phyloP scores from a whole-genome alignment of 2,797 vertebrate genomes.

The Nyctibius grandis region DNA sequence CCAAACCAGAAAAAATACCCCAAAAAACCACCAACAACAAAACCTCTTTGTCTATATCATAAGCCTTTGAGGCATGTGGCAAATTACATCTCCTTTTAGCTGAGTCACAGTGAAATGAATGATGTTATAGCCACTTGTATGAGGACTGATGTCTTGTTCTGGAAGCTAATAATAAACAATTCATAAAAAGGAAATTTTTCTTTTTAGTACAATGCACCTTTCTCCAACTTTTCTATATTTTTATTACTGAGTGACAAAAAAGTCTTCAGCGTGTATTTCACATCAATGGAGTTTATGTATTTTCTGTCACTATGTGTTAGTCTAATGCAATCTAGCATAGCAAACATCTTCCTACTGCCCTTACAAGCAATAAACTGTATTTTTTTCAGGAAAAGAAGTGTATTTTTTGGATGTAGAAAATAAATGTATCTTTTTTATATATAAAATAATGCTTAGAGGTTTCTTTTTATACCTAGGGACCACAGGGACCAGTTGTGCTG shows the following conservation, averaged over 20 bases:
- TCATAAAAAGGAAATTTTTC: background rate
- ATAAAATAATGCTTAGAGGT: background rate
- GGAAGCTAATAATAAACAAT: background rate
- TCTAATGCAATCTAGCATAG: background rate
- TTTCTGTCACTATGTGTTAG: background rate
- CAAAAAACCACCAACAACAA: background rate
- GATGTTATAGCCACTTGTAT: background rate
- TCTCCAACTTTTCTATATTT: background rate
- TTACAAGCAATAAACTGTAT: background rate
- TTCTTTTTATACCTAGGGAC: background rate
- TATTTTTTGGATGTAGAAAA: background rate
- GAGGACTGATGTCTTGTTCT: conserved; percentile 1
- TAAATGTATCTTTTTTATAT: background rate
- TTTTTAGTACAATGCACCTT: background rate
- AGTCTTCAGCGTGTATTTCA: background rate
- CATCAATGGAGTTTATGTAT: background rate
- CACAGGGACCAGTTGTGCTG: background rate
- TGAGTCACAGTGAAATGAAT: background rate
- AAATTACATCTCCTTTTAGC: conserved; percentile 21
- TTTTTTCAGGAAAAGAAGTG: background rate
- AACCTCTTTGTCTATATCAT: background rate
- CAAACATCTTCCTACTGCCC: background rate
- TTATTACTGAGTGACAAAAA: background rate
- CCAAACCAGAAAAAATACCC: background rate
- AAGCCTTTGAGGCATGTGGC: background rate